A percentile compares a stretch with the other conserved stretches of the same genome.
These are phyloP conservation scores for Phyllotis vaccarum DNA, from an alignment of 2,797 vertebrate genomes.

Conservation along the genomic window DNA sequence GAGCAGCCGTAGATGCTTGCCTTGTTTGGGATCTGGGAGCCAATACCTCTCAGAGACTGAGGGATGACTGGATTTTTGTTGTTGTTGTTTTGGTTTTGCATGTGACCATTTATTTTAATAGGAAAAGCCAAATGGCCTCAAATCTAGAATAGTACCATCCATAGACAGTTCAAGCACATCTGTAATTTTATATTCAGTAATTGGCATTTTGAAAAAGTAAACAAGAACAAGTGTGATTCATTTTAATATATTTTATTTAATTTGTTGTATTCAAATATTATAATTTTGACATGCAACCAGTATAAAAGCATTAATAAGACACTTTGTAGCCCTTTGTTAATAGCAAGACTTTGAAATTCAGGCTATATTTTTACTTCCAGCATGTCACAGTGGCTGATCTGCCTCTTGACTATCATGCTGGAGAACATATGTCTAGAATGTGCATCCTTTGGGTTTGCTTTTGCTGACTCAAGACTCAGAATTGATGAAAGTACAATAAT, in stretches of 20 bases:
- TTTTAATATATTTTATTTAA: constrained; percentile 33
- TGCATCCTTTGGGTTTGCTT: not conserved
- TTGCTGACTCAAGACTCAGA: not conserved
- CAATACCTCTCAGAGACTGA: not conserved
- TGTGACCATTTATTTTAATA: not conserved
- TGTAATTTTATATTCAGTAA: not conserved
- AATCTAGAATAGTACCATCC: not conserved
- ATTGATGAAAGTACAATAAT: constrained; percentile 20
- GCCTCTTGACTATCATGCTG: not conserved
- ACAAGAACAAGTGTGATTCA: not conserved
- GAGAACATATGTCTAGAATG: not conserved
- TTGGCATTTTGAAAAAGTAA: not conserved
- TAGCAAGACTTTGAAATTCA: not conserved
- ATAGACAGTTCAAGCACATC: not conserved
- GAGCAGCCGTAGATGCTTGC: not conserved
- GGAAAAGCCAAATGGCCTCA: not conserved
- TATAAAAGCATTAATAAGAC: constrained; percentile 5
- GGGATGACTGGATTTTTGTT: not conserved
- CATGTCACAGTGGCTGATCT: not conserved
- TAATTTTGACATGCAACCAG: not conserved
- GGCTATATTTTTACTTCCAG: not conserved
- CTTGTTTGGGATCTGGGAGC: not conserved
- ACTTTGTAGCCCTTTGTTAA: not conserved
- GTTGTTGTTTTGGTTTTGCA: no score
- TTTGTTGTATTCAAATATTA: not conserved